Evolutionary conservation across 1,140 invertebrate species (phyloP), one percentile per base, ranked within the genome.

Genomic region (Camponotus floridanus): DNA sequence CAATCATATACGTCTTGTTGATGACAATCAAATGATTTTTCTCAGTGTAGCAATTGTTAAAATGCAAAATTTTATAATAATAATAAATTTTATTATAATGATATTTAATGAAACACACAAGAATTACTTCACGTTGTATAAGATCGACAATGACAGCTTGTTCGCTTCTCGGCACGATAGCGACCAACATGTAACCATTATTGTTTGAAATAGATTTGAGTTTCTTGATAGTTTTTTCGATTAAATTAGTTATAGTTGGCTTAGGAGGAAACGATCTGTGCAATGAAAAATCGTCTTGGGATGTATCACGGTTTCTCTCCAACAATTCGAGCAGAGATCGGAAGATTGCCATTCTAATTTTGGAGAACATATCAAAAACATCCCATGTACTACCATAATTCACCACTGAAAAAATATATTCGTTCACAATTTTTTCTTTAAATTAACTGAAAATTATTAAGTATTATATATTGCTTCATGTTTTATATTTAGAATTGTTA

Each of bases 131-230:
- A 15, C 42, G 67, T 8, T 87, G 78, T 9, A 93, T 2, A 6
- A 89, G 70, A 18, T 93, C 86, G 3, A 92, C 7, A 1, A 48
- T 67, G 0, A 68, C 48, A 0, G 67, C 8, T 48, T 89, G 36
- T 31, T 93, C 91, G n/a, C 74, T 88, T 15, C 15, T 61, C 4
- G 76, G 68, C 1, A 86, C 42, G 6, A 74, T 48, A 7, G 84
- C 89, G 7, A 93, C 70, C 21, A 94, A 36, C 55, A 92, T 39
- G 39, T 90, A 93, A 26, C 92, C 92, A 31, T 91, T 91, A n/a
- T 92, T 81, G 45, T 87, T 88, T 15, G 90, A 33, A 15, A 89
- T 7, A 0, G 76, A 86, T 6, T 90, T 90, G 5, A 93, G 61
- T 59, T 92, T 79, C n/a, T 67, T 87, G n/a, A 93, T 65, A 3